A percentile compares a stretch with the other conserved stretches of the same genome.
Evolutionary conservation across 2,888 invertebrate genomes (phyloP).

Genomic region (Epinotia demarniana): DNA sequence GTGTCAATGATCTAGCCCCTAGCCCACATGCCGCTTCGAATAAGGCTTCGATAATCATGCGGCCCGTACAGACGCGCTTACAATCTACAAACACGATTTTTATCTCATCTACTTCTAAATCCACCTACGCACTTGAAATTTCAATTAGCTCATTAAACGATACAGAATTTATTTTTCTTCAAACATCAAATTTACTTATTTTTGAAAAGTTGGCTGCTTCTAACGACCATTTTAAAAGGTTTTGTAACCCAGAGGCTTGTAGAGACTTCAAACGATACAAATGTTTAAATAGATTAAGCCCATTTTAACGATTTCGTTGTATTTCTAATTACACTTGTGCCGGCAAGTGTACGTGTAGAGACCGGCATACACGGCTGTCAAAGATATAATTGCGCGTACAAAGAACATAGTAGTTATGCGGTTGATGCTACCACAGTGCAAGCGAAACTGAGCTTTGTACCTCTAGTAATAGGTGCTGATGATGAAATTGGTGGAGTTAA

Average conservation of each 20-base stretch:
- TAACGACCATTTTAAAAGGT: slow-evolving; percentile 1
- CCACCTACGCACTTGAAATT: slow-evolving; percentile 2
- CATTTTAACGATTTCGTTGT: slow-evolving; percentile 31
- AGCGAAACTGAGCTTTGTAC: slow-evolving; percentile 56
- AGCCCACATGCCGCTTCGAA: slow-evolving; percentile 83
- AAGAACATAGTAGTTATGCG: slow-evolving; percentile 64
- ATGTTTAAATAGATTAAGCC: slow-evolving; percentile 26
- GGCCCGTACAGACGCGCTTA: slow-evolving; percentile 64
- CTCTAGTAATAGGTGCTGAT: slow-evolving; percentile 47
- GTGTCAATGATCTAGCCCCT: slow-evolving; percentile 83
- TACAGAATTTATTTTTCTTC: not conserved
- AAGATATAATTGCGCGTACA: slow-evolving; percentile 81
- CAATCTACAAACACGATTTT: slow-evolving; percentile 41
- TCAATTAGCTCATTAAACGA: not conserved
- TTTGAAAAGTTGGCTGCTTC: not conserved
- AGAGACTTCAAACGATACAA: slow-evolving; percentile 2
- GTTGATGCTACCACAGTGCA: slow-evolving; percentile 47
- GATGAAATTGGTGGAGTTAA: slow-evolving; percentile 44
- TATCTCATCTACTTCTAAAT: slow-evolving; percentile 24
- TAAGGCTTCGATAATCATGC: slow-evolving; percentile 81
- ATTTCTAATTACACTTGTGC: slow-evolving; percentile 58
- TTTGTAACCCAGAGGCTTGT: slow-evolving; percentile 1
- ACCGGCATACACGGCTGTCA: slow-evolving; percentile 73
- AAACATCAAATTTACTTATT: not conserved
- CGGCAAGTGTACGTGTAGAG: slow-evolving; percentile 66